phyloP scores from a whole-genome alignment of 2,888 invertebrate species.

The Dryobotodes eremita region DNA sequence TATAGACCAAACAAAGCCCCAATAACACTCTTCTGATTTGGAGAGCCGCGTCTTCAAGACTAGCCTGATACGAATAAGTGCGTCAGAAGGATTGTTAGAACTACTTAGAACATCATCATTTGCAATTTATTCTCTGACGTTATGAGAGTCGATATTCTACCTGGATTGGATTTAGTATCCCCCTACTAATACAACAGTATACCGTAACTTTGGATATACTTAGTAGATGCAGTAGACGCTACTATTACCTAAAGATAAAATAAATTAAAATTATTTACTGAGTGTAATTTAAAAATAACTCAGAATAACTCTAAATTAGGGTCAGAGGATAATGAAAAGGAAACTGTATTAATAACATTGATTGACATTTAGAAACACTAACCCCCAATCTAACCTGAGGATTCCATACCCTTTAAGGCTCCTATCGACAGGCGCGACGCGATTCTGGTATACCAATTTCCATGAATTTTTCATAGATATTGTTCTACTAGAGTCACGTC shows the following conservation, averaged over 20 bases:
- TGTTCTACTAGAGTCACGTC: no score
- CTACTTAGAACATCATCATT: neutral
- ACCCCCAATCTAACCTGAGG: conserved; percentile 11
- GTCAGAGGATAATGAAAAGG: conserved; percentile 21
- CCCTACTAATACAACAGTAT: neutral
- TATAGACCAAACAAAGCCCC: neutral
- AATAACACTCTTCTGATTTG: neutral
- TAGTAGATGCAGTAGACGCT: neutral
- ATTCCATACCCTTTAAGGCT: conserved; percentile 7
- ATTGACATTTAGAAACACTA: conserved; percentile 38
- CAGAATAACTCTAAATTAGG: no score
- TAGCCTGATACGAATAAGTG: neutral
- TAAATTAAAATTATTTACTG: neutral
- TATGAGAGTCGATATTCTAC: no score
- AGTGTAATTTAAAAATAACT: neutral
- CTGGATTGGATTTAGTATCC: neutral
- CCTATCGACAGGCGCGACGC: no score
- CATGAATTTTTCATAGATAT: no score
- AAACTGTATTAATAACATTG: conserved; percentile 32
- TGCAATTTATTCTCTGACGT: no score
- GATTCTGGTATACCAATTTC: no score
- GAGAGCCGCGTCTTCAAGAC: neutral
- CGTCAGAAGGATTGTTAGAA: neutral
- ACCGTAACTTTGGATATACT: no score
- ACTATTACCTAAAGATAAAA: neutral